These are phyloP conservation scores for Heteropelma amictum DNA, from an alignment of 2,888 invertebrate species.

Conservation along the genomic window DNA sequence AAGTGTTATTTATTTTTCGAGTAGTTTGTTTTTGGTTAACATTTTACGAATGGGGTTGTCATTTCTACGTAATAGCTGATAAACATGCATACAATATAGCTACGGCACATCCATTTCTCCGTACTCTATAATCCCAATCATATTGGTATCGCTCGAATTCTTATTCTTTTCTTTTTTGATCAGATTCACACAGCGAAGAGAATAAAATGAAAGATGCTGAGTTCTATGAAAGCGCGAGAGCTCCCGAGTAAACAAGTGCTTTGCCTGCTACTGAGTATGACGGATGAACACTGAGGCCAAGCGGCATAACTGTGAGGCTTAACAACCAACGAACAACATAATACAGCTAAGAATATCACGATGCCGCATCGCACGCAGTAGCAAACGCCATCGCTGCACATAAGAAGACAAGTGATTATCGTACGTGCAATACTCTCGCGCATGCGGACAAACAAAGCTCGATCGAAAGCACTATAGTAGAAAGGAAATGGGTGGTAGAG, in stretches of 20 bases:
- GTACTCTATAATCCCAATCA: no score
- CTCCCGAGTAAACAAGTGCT: conserved; percentile 64
- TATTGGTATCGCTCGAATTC: no score
- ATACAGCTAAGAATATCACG: conserved; percentile 31
- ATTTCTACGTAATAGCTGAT: no score
- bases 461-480: not conserved
- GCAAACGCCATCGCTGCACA: conserved; percentile 64
- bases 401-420: conserved; percentile 63
- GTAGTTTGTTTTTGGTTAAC: no score
- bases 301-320: conserved; percentile 44
- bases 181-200: no score
- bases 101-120: no score
- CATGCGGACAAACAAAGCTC: conserved; percentile 26
- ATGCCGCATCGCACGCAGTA: conserved; percentile 38
- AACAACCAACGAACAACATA: conserved; percentile 35
- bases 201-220: no score
- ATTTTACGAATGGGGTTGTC: no score
- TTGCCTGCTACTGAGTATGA: conserved; percentile 71
- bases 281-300: conserved; percentile 68
- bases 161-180: no score
- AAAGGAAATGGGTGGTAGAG: no score
- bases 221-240: conserved; percentile 40
- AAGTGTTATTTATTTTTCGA: no score
- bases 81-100: no score
- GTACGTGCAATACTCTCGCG: conserved; percentile 46